phyloP scores from a whole-genome alignment of 1,140 invertebrate genomes.

The Arion vulgaris region DNA sequence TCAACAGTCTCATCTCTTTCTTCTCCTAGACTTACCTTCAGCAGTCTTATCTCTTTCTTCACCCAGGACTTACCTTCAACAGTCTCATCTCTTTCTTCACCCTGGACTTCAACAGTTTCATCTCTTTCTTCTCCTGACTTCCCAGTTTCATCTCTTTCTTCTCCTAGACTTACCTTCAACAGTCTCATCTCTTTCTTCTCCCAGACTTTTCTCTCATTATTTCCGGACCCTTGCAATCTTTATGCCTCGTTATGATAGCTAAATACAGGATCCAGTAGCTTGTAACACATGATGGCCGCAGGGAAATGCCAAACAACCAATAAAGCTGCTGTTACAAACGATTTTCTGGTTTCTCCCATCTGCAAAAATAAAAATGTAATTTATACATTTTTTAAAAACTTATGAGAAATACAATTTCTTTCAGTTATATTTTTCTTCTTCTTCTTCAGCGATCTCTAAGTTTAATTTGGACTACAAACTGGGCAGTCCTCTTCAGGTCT shows the following conservation, averaged over 20 bases:
- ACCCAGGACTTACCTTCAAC: no score
- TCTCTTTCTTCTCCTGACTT: constrained; percentile 40
- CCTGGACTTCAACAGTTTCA: no score
- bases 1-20: no score
- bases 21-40: constrained; percentile 42
- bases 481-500: no score
- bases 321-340: constrained; percentile 55
- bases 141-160: no score
- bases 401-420: no score
- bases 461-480: no score
- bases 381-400: no score
- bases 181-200: constrained; percentile 39
- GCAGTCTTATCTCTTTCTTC: constrained; percentile 36
- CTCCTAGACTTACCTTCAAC: constrained; percentile 39
- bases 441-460: no score
- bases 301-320: constrained; percentile 56
- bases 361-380: constrained; percentile 7
- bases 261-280: constrained; percentile 43
- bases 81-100: no score
- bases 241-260: constrained; percentile 33
- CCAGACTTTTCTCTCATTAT: constrained; percentile 32
- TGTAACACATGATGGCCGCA: constrained; percentile 49
- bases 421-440: no score
- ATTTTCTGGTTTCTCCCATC: constrained; percentile 58
- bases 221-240: constrained; percentile 26